phyloP scores from a whole-genome alignment of 2,888 invertebrate genomes.

The Carpatolechia fugitivella region DNA sequence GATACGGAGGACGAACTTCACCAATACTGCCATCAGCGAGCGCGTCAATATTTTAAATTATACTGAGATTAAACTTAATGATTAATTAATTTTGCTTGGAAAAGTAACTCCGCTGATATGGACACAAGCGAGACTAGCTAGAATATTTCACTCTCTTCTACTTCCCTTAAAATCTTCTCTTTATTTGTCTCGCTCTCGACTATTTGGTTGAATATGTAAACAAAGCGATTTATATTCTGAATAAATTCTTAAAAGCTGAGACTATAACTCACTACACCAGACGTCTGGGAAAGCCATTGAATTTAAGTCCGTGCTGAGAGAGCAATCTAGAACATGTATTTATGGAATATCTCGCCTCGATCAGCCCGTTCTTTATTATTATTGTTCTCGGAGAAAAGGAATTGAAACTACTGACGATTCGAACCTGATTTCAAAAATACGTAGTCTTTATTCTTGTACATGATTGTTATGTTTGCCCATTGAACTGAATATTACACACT shows the following conservation, averaged over 20 bases:
- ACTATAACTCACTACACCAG: not conserved
- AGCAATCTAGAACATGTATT: conserved; percentile 6
- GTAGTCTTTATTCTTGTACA: not conserved
- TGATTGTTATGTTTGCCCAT: not conserved
- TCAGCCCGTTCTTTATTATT: not conserved
- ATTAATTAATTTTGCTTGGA: no score
- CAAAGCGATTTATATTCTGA: not conserved
- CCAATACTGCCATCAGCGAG: not conserved
- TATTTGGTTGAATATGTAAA: no score
- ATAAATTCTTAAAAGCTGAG: not conserved
- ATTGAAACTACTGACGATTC: not conserved
- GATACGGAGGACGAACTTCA: not conserved
- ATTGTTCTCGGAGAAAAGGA: not conserved
- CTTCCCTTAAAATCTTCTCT: no score
- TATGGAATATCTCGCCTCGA: not conserved
- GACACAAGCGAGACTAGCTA: no score
- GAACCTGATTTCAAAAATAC: not conserved
- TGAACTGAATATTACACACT: not conserved
- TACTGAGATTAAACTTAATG: not conserved
- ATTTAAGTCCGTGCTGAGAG: conserved; percentile 7
- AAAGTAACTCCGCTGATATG: no score
- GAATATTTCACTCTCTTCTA: no score
- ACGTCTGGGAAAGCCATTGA: conserved; percentile 5
- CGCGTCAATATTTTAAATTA: not conserved
- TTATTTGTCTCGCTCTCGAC: no score